Evolutionary conservation across 2,888 invertebrate species (phyloP), one percentile per base, ranked within the genome.

Genomic region (Drosophila mimetica): DNA sequence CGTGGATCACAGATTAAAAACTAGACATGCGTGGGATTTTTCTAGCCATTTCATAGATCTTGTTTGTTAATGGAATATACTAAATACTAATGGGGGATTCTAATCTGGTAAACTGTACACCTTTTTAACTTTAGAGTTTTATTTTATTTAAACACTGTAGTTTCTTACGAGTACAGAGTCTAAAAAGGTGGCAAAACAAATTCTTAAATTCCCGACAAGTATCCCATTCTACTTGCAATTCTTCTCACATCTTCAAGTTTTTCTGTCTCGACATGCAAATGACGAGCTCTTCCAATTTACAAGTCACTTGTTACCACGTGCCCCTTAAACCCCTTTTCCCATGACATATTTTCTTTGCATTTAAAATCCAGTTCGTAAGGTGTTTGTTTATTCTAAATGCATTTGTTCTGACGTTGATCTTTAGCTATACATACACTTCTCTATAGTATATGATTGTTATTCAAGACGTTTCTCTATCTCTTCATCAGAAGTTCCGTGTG

Each of bases 381-480:
- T 60, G 63, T 69, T 88, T 88, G 53, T 37, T 69, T 66, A 81
- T 81, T 81, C 80, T 52, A 48, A 71, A 44, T 76, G 88, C 86
- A 85, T 86, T 84, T 42, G 66, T 52, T 53, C 65, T 59, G 70
- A 76, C 86, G 73, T 67, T 66, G 73, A 85, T 61, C 25, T 52
- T 63, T 64, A 46, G 37, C 48, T 48, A 11, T 32, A 13, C 11
- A 18, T 6, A 28, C 1, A 11, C 30, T 14, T 22, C 22, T 13
- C 16, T 36, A 16, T 41, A 42, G 53, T 34, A 32, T 46, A 47
- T n/a, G 13, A 44, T 88, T 80, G 77, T 82, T 86, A 80, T 80
- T 88, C 80, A 82, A 80, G 74, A 79, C 88, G 51, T 32, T 65
- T 71, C 66, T 72, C 79, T 59, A 61, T 67, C 51, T 80, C 53